These are phyloP conservation scores for Flexamia atlantica DNA, from an alignment of 2,888 invertebrate species.

Conservation along the genomic window DNA sequence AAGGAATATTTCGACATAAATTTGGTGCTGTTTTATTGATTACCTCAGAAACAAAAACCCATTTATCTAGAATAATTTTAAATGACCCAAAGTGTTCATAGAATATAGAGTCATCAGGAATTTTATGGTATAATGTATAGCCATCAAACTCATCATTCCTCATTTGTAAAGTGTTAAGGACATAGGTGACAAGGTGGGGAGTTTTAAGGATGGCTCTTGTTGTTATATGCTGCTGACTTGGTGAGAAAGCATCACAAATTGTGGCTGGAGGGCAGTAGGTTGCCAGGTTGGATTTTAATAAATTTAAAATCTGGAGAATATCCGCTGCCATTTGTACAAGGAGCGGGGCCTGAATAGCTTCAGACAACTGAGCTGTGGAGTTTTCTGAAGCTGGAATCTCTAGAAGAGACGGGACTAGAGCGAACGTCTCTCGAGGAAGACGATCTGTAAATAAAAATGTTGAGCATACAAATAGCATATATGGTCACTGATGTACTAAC, in stretches of 20 bases:
- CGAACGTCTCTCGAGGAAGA: slow-evolving; percentile 30
- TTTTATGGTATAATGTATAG: slow-evolving; percentile 60
- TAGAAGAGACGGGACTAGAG: slow-evolving; percentile 35
- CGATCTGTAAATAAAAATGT: slow-evolving; percentile 18
- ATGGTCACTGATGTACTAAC: too few species aligned
- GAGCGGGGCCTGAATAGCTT: slow-evolving; percentile 46
- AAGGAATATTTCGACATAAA: slow-evolving; percentile 62
- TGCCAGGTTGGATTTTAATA: slow-evolving; percentile 65
- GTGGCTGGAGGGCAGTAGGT: slow-evolving; percentile 62
- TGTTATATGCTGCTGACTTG: slow-evolving; percentile 39
- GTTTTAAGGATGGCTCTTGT: slow-evolving; percentile 44
- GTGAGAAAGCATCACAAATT: slow-evolving; percentile 55
- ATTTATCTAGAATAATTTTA: slow-evolving; percentile 59
- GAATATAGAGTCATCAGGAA: slow-evolving; percentile 37
- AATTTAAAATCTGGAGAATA: slow-evolving; percentile 63
- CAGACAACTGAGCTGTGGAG: slow-evolving; percentile 18
- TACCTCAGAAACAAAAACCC: slow-evolving; percentile 56
- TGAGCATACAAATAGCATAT: too few species aligned
- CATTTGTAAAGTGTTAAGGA: slow-evolving; percentile 61
- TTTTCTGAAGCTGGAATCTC: slow-evolving; percentile 43
- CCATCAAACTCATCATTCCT: slow-evolving; percentile 64
- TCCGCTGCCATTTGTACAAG: slow-evolving; percentile 65
- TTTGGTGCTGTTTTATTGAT: slow-evolving; percentile 56
- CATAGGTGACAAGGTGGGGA: slow-evolving; percentile 35
- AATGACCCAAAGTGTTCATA: slow-evolving; percentile 62